These are phyloP conservation scores for Strigamia crassipes DNA, from an alignment of 2,888 invertebrate genomes.

Conservation along the genomic window DNA sequence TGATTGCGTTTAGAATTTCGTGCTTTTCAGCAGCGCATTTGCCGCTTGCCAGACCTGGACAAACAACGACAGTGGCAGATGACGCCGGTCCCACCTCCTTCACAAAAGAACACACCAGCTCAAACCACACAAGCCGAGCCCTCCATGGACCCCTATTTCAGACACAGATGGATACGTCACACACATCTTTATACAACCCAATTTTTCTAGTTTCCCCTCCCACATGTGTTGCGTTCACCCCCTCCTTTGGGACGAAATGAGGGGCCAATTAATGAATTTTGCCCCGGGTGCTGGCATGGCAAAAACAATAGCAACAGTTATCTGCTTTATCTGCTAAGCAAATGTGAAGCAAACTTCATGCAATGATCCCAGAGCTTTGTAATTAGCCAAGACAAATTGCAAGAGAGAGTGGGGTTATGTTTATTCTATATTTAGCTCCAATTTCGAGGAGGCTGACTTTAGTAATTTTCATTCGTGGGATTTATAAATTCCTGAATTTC, in stretches of 20 bases:
- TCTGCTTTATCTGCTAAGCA: not conserved
- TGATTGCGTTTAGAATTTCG: slow-evolving; percentile 2
- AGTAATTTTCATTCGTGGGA: too few relatives aligned
- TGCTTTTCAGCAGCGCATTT: not conserved
- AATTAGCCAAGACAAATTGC: slow-evolving; percentile 4
- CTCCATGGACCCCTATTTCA: not conserved
- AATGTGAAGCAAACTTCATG: not conserved
- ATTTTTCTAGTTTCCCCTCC: not conserved
- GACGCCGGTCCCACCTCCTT: slow-evolving; percentile 4
- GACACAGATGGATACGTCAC: not conserved
- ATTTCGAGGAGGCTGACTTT: too few relatives aligned
- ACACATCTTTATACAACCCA: not conserved
- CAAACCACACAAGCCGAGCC: not conserved
- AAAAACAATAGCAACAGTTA: not conserved
- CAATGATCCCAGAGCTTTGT: slow-evolving; percentile 10
- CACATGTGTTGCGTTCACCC: not conserved
- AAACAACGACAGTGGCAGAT: not conserved
- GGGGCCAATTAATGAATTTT: not conserved
- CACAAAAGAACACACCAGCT: not conserved
- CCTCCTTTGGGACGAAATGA: not conserved
- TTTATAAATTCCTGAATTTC: too few relatives aligned
- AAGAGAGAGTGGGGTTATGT: not conserved
- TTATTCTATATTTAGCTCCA: too few relatives aligned
- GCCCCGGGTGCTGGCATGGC: not conserved
- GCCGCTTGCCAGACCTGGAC: slow-evolving; percentile 10